These are phyloP conservation scores for Muschampia plurimacula DNA, from an alignment of 2,888 invertebrate species.

Conservation along the genomic window DNA sequence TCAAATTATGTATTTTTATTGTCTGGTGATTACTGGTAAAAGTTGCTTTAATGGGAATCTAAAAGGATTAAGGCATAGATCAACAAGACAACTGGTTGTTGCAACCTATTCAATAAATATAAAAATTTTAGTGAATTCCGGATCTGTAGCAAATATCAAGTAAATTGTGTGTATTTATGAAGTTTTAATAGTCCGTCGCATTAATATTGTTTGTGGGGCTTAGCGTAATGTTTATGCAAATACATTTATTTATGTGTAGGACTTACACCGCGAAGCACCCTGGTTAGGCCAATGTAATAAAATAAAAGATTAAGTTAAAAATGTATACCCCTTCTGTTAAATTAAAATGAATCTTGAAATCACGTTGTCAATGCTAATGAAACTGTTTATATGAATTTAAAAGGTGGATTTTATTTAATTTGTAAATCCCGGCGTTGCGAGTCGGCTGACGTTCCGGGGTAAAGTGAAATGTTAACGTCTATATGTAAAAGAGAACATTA, in stretches of 20 bases:
- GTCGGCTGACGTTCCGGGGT: conserved; percentile 21
- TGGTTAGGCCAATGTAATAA: conserved; percentile 9
- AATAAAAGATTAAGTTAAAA: conserved; percentile 8
- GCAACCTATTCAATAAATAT: too few species aligned
- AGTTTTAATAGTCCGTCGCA: background rate
- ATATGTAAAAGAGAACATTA: conserved; percentile 35
- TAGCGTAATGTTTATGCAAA: conserved; percentile 1
- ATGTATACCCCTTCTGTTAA: conserved; percentile 19
- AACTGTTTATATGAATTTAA: conserved; percentile 36
- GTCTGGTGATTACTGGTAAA: too few species aligned
- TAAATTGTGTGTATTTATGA: background rate
- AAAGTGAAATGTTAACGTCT: conserved; percentile 37
- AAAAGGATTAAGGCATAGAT: too few species aligned
- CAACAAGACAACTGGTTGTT: too few species aligned
- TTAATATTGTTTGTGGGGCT: background rate
- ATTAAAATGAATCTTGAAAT: conserved; percentile 32
- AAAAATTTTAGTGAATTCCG: too few species aligned
- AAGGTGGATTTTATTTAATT: conserved; percentile 40
- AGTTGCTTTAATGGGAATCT: too few species aligned
- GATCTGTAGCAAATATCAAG: background rate
- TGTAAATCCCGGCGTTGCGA: conserved; percentile 33
- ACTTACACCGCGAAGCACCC: background rate
- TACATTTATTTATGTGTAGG: conserved; percentile 6
- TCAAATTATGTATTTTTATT: too few species aligned
- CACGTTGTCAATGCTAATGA: conserved; percentile 37